Base-by-base conservation (phyloP, 2,113 vertebrate genomes). In the Nerophis ophidion region DNA sequence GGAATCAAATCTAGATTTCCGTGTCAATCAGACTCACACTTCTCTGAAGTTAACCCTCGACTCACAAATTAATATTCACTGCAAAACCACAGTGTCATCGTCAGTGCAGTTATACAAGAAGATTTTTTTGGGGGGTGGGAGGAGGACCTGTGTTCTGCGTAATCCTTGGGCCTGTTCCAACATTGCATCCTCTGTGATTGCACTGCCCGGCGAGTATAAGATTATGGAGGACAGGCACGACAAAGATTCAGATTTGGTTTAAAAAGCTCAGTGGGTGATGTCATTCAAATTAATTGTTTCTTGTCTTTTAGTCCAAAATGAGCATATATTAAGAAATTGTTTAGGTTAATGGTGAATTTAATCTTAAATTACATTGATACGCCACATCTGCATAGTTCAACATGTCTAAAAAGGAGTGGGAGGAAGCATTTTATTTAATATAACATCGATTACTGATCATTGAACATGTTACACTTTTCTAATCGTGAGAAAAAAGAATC, bases 131-230 rank as follows among this genome's bases (percentile, higher is more conserved):
- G 50, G 56, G 26, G 15, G 49, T 49, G 49, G 16, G 48, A 61
- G 67, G 52, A 71, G 60, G 70, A 74, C 68, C 68, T 60, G 48
- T 56, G 71, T 85, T 65, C 12, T 71, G 63, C 70, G 70, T 88
- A 83, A 89, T 87, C 84, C 80, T 65, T 71, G 55, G 64, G 77
- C 60, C 69, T 44, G 2, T 60, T 70, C 65, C 63, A 70, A 79
- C 69, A 72, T 50, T 60, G 59, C 63, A 60, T 77, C 54, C 52
- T 61, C 54, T 61, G 69, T 75, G 54, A 69, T 70, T 71, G 60
- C 34, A 59, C 38, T 51, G 66, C 58, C 62, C 57, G 50, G 70
- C 51, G 58, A 68, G 46, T 36, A 15, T 55, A 55, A 74, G 68
- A 62, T 75, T 70, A 65, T 47, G 13, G 60, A 66, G 66, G 63